A percentile compares a stretch with the other conserved stretches of the same genome.
Evolutionary conservation across 2,797 vertebrate genomes (phyloP).

Genomic region (Syndactyla subalaris): DNA sequence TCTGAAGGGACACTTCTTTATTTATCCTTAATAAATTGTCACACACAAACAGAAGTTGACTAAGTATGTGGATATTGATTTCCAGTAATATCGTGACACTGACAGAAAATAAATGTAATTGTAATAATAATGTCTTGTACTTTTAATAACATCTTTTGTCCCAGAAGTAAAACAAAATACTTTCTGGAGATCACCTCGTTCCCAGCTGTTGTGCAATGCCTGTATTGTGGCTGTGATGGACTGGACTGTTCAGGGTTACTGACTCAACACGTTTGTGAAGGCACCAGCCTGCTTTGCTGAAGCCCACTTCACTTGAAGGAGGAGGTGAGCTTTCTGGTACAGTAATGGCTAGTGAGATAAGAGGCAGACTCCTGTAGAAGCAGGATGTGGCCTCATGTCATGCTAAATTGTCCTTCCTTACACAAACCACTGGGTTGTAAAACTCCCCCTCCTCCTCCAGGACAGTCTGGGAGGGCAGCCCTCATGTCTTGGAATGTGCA

Average conservation of each 20-base stretch:
- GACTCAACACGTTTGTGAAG: background rate
- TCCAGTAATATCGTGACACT: slow-evolving; percentile 1
- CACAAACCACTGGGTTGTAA: background rate
- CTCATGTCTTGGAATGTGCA: background rate
- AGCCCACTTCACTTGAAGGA: background rate
- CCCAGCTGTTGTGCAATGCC: background rate
- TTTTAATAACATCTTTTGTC: background rate
- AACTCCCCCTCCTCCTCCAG: background rate
- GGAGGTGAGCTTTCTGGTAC: background rate
- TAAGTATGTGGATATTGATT: slow-evolving; percentile 34
- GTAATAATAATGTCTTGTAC: background rate
- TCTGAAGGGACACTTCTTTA: background rate
- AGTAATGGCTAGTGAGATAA: background rate
- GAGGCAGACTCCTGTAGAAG: background rate
- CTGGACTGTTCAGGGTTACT: background rate
- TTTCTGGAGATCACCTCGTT: background rate
- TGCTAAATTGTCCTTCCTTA: background rate
- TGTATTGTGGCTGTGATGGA: background rate
- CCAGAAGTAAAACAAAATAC: background rate
- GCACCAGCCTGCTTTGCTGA: background rate
- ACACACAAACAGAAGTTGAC: slow-evolving; percentile 18
- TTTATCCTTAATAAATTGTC: slow-evolving; percentile 24
- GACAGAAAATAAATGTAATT: background rate
- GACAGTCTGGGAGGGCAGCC: background rate
- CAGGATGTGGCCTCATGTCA: background rate